A percentile compares a stretch with the other conserved stretches of the same genome.
Conservation (phyloP, 2,888 invertebrate species). For the Linnaemya tessellans region DNA sequence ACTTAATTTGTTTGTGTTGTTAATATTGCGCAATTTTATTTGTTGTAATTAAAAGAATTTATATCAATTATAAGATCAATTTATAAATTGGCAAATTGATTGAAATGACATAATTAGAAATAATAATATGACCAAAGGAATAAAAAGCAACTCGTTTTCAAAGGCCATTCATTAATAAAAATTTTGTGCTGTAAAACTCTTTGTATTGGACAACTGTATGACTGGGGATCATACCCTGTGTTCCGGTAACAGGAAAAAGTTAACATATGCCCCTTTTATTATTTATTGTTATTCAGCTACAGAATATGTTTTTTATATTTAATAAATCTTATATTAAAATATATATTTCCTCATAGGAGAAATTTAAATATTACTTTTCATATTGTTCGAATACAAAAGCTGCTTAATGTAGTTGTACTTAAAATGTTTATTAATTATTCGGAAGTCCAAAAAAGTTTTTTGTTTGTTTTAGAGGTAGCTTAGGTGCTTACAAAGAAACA, state of each 20-base stretch:
- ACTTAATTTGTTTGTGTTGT: constrained; percentile 10
- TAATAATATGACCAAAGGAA: not conserved
- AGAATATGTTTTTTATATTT: no score
- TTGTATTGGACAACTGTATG: no score
- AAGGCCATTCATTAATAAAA: no score
- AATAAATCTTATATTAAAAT: no score
- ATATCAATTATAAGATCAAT: constrained; percentile 11
- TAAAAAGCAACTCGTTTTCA: no score
- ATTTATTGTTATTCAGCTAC: no score
- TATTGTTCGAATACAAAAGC: not conserved
- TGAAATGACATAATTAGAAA: not conserved
- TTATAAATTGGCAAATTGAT: constrained; percentile 2
- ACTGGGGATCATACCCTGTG: no score
- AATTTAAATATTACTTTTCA: no score
- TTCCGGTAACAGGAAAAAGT: no score
- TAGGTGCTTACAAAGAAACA: not conserved
- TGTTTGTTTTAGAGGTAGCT: not conserved
- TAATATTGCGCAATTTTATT: not conserved
- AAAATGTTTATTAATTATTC: constrained; percentile 60
- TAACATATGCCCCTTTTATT: no score
- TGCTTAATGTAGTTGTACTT: constrained; percentile 43
- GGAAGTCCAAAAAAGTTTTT: not conserved
- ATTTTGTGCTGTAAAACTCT: no score
- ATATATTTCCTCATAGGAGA: no score
- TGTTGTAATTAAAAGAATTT: constrained; percentile 2